Conservation (phyloP, 2,888 invertebrate species). For the Polietes domitor region DNA sequence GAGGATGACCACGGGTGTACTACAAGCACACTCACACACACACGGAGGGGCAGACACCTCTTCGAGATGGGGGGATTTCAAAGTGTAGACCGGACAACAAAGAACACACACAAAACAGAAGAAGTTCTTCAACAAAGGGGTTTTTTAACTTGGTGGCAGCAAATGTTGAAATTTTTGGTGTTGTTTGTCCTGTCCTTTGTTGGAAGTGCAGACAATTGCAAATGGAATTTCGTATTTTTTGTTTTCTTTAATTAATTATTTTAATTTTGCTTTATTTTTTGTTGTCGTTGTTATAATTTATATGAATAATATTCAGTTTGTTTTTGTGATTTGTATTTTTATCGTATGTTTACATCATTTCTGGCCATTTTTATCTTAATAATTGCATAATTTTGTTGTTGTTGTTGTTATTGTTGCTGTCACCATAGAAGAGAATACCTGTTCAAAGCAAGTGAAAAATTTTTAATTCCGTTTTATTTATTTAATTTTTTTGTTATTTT, state of each 20-base stretch:
- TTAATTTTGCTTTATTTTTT: conserved; percentile 4
- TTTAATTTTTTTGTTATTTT: no score
- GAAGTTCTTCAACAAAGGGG: no score
- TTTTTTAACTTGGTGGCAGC: background rate
- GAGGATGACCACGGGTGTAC: background rate
- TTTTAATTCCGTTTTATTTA: no score
- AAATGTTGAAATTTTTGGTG: background rate
- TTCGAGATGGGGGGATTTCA: no score
- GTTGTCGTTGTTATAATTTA: background rate
- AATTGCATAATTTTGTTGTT: conserved; percentile 11
- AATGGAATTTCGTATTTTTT: background rate
- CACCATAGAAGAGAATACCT: no score
- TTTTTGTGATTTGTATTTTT: background rate
- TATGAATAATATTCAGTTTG: background rate
- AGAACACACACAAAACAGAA: background rate
- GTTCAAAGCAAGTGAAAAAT: no score
- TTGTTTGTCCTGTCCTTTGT: background rate
- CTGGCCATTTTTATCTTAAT: background rate
- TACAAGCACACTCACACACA: background rate
- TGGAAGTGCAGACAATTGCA: background rate
- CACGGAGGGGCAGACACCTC: background rate
- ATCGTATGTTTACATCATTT: conserved; percentile 26
- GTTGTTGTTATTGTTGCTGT: background rate
- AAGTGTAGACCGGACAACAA: no score
- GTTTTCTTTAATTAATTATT: conserved; percentile 4